phyloP scores from a whole-genome alignment of 2,113 vertebrate genomes.

The Bathybates hornii region DNA sequence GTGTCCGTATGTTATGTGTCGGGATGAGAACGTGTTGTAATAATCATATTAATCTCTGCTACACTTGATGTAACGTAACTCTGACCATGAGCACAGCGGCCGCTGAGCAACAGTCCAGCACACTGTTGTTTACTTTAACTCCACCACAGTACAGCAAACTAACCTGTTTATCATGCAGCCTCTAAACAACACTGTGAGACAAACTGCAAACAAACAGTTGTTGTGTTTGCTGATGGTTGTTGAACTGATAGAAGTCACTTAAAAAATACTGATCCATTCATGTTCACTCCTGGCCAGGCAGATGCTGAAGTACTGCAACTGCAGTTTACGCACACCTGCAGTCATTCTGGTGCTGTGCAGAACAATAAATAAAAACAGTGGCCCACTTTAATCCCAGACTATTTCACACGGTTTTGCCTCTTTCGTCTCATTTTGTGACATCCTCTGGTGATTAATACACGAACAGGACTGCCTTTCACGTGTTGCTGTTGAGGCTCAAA shows the following conservation, averaged over 20 bases:
- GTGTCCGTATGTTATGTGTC: not conserved
- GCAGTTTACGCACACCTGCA: not conserved
- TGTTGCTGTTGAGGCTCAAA: not conserved
- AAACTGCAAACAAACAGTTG: not conserved
- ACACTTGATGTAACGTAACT: rapidly evolving
- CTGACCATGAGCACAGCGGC: not conserved
- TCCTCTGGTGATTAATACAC: rapidly evolving
- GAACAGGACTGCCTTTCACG: not conserved
- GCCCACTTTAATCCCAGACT: not conserved
- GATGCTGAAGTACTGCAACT: not conserved
- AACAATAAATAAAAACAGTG: not conserved
- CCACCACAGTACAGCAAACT: not conserved
- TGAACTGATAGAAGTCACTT: not conserved
- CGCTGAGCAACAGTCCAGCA: rapidly evolving
- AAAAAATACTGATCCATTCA: rapidly evolving
- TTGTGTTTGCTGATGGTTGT: not conserved
- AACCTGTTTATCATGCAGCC: not conserved
- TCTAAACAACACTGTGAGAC: not conserved
- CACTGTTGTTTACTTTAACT: not conserved
- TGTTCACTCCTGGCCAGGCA: not conserved
- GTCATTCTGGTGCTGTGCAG: not conserved
- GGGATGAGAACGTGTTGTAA: rapidly evolving
- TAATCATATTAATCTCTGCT: not conserved
- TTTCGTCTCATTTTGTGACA: not conserved
- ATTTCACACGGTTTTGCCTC: not conserved